A percentile compares a stretch with the other conserved stretches of the same genome.
Evolutionary conservation across 2,113 vertebrate species (phyloP).

Genomic region (Etheostoma spectabile): DNA sequence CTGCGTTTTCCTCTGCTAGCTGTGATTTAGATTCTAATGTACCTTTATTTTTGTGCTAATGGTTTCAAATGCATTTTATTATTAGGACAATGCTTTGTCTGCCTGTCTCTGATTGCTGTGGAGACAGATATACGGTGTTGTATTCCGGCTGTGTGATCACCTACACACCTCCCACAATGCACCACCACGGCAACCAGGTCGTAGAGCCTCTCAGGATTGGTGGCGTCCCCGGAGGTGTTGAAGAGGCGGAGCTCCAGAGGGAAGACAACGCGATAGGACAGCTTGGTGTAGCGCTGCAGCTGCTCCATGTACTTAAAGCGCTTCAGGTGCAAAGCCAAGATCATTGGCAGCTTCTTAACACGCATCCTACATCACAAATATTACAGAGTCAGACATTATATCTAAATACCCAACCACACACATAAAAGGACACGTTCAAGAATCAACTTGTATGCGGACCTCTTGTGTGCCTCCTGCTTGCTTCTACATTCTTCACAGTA

Average conservation of each 20-base stretch:
- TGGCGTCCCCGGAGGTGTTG: slow-evolving; percentile 95
- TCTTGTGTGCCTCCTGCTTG: slow-evolving; percentile 98
- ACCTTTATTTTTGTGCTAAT: not conserved
- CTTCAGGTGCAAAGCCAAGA: slow-evolving; percentile 96
- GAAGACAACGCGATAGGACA: slow-evolving; percentile 96
- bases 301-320: slow-evolving; percentile 99
- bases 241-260: slow-evolving; percentile 97
- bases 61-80: slow-evolving; percentile 11
- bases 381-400: not conserved
- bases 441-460: slow-evolving; percentile 79
- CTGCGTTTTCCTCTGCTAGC: not conserved
- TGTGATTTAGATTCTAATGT: slow-evolving; percentile 6
- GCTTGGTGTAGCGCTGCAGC: slow-evolving; percentile 95
- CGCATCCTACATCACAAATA: slow-evolving; percentile 87
- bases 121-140: not conserved
- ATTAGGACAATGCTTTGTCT: slow-evolving; percentile 14
- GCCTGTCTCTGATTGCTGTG: slow-evolving; percentile 22
- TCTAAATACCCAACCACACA: not conserved
- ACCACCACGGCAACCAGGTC: slow-evolving; percentile 96
- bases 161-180: slow-evolving; percentile 93
- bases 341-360: slow-evolving; percentile 98
- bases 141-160: not conserved
- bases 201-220: slow-evolving; percentile 95
- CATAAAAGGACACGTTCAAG: not conserved
- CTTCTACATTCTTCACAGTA: slow-evolving; percentile 99